Conservation (phyloP, 2,888 invertebrate species). For the Netelia fuscicornis region DNA sequence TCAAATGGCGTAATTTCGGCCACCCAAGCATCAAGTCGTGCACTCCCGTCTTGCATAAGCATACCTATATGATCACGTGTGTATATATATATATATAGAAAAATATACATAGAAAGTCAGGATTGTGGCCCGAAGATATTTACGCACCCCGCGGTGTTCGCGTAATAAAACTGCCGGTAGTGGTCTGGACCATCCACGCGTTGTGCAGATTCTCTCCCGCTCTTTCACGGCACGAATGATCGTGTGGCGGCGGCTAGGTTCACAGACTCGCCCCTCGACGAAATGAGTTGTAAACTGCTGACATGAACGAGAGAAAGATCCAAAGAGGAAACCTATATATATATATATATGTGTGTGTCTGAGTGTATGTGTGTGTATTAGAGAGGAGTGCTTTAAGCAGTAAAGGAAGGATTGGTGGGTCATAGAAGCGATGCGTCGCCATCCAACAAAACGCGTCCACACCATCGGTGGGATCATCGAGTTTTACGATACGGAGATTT, state of each 20-base stretch:
- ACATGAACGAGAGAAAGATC: conserved; percentile 59
- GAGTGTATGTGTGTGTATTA: conserved; percentile 1
- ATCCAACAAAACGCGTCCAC: conserved; percentile 40
- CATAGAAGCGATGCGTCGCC: conserved; percentile 56
- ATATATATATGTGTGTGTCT: not conserved
- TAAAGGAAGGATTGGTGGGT: conserved; percentile 62
- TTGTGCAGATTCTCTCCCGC: conserved; percentile 32
- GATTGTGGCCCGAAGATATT: conserved; percentile 73
- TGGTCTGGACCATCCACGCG: conserved; percentile 47
- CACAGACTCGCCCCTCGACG: conserved; percentile 61
- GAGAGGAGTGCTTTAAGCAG: conserved; percentile 49
- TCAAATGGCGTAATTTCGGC: conserved; percentile 48
- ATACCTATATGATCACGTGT: not conserved
- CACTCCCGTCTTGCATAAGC: conserved; percentile 24
- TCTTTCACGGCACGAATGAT: conserved; percentile 46
- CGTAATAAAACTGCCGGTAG: conserved; percentile 75
- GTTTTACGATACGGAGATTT: conserved; percentile 70
- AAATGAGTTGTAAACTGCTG: conserved; percentile 79
- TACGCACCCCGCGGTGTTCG: conserved; percentile 75
- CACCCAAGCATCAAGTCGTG: conserved; percentile 53
- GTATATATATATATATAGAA: conserved; percentile 1
- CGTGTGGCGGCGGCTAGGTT: conserved; percentile 56
- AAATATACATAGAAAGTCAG: conserved; percentile 14
- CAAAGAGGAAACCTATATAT: conserved; percentile 52
- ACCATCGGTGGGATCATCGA: conserved; percentile 47